Evolutionary conservation across 2,113 vertebrate genomes (phyloP).

Genomic region (Scolopax mira): DNA sequence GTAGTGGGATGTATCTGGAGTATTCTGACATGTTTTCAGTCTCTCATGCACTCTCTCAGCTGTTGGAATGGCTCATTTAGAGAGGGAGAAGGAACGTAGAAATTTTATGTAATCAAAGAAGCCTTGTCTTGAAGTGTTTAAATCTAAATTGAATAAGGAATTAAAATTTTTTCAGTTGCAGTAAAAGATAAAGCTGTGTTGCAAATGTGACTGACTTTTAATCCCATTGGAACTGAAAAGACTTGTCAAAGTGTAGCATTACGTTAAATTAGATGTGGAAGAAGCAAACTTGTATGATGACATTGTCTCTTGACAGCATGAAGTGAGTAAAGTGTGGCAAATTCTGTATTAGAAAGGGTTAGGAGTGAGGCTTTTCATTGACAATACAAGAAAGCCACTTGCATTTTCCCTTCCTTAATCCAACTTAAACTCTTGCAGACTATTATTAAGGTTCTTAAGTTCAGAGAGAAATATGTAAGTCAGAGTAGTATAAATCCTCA

Average conservation of each 20-base stretch:
- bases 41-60: neutral
- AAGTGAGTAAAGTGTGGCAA: neutral
- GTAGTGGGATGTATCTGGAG: slow-evolving; percentile 38
- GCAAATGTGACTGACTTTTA: slow-evolving; percentile 11
- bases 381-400: neutral
- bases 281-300: slow-evolving; percentile 7
- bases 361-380: neutral
- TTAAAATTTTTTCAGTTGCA: slow-evolving; percentile 2
- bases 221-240: neutral
- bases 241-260: slow-evolving; percentile 10
- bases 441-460: neutral
- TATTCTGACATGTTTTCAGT: slow-evolving; percentile 24
- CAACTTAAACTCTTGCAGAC: neutral
- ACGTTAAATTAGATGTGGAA: slow-evolving; percentile 42
- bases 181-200: neutral
- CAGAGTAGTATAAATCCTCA: neutral
- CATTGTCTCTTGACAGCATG: neutral
- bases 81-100: slow-evolving; percentile 3
- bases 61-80: slow-evolving; percentile 30
- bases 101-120: neutral
- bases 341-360: neutral
- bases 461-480: neutral
- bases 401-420: neutral
- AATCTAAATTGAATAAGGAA: slow-evolving; percentile 22
- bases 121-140: slow-evolving; percentile 20